Evolutionary conservation across 1,140 invertebrate genomes (phyloP).

Genomic region (Microplitis demolitor): DNA sequence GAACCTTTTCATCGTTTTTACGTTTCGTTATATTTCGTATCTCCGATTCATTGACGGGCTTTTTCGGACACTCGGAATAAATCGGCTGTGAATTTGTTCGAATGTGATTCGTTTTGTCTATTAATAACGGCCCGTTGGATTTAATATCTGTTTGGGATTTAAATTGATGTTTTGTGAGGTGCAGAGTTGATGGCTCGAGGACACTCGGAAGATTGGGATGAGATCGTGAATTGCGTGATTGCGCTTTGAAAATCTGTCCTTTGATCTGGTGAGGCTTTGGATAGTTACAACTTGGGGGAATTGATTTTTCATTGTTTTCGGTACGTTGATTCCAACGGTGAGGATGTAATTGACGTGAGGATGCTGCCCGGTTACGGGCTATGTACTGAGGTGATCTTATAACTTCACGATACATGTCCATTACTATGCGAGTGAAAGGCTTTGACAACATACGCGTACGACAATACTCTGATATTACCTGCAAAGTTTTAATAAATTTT

Average conservation of each 20-base stretch:
- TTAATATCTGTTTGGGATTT: slow-evolving; percentile 51
- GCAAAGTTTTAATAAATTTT: slow-evolving; percentile 33
- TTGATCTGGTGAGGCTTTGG: slow-evolving; percentile 40
- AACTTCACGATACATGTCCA: slow-evolving; percentile 67
- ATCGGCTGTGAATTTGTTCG: slow-evolving; percentile 42
- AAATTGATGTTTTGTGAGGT: slow-evolving; percentile 39
- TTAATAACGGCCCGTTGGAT: slow-evolving; percentile 14
- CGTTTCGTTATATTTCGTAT: slow-evolving; percentile 10
- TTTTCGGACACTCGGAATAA: slow-evolving; percentile 21
- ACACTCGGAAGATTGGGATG: slow-evolving; percentile 54
- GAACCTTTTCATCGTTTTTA: slow-evolving; percentile 19
- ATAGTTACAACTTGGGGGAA: slow-evolving; percentile 31
- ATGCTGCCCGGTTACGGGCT: slow-evolving; percentile 43
- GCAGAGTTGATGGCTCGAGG: slow-evolving; percentile 26
- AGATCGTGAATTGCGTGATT: slow-evolving; percentile 55
- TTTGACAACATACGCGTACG: slow-evolving; percentile 61
- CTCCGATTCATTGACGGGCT: slow-evolving; percentile 2
- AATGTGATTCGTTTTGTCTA: slow-evolving; percentile 27
- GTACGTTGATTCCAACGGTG: slow-evolving; percentile 25
- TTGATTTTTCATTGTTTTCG: slow-evolving; percentile 12
- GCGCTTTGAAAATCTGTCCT: slow-evolving; percentile 47
- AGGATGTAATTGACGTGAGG: slow-evolving; percentile 21
- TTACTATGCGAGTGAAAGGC: slow-evolving; percentile 67
- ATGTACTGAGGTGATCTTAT: slow-evolving; percentile 53
- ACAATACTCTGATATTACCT: slow-evolving; percentile 69